phyloP scores from a whole-genome alignment of 1,140 invertebrate genomes.

The Leptinotarsa lineolata region DNA sequence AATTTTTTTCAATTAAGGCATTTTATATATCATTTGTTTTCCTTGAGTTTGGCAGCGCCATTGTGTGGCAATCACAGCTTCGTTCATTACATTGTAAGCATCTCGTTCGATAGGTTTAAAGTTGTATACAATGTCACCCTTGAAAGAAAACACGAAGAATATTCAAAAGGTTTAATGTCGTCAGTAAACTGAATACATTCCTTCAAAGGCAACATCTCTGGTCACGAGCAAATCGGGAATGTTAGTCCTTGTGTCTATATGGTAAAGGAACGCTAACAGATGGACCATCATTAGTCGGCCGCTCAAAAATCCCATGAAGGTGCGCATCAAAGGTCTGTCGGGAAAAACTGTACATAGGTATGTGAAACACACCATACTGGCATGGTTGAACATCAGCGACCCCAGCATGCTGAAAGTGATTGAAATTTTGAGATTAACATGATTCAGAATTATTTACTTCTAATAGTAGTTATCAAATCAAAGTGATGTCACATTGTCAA shows the following conservation, averaged over 20 bases:
- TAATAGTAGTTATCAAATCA: not conserved
- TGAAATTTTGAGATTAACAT: conserved; percentile 14
- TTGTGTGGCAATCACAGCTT: too few species aligned
- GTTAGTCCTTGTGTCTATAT: conserved; percentile 45
- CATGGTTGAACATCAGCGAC: conserved; percentile 48
- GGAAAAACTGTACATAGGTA: conserved; percentile 38
- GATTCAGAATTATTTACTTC: not conserved
- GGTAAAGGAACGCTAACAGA: conserved; percentile 48
- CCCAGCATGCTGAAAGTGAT: conserved; percentile 46
- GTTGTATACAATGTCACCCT: too few species aligned
- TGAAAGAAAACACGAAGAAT: too few species aligned
- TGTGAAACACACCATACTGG: conserved; percentile 43
- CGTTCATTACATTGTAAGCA: too few species aligned
- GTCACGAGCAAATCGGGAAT: conserved; percentile 19
- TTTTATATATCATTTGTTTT: too few species aligned
- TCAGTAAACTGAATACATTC: conserved; percentile 34
- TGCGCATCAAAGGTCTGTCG: conserved; percentile 35
- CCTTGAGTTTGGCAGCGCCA: too few species aligned
- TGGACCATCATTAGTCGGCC: conserved; percentile 50
- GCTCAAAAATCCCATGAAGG: conserved; percentile 43
- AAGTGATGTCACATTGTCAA: too few species aligned
- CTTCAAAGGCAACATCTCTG: conserved; percentile 37
- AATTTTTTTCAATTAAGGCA: too few species aligned
- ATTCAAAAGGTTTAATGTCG: too few species aligned
- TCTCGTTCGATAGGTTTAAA: too few species aligned